Evolutionary conservation across 2,113 vertebrate genomes (phyloP), one percentile per base, ranked within the genome.

Genomic region (Centropus unirufus): DNA sequence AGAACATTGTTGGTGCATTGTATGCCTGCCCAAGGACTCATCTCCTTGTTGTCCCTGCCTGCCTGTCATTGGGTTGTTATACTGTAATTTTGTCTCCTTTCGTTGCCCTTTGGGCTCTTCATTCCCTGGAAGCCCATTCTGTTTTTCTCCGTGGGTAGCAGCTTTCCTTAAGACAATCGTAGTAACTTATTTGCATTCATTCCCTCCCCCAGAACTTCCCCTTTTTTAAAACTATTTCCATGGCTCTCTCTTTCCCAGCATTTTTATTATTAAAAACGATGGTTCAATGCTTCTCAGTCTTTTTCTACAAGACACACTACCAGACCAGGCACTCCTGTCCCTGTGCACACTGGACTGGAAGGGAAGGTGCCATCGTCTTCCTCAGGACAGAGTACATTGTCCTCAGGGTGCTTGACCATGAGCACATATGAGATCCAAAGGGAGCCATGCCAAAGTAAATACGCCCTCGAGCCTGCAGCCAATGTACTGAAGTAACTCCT

Each of bases 381-480:
- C 30, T 57, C 44, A 47, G 82, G 84, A 46, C 83, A 95, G 74
- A 91, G 87, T 87, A 76, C 93, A 72, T 11, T 6, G 69, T 79
- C 51, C 26, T 80, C 0, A 0, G 79, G 63, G 82, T 90, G 66
- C 47, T 85, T 91, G 90, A 93, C 88, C 67, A 18, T 4, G 14
- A 73, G 75, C 4, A 4, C 40, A 16, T 39, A 64, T 0, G 0
- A 92, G 49, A 76, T 76, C 58, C 40, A 73, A 83, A 80, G 44
- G 32, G n/a, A 95, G 44, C 27, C 14, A 5, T 57, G 83, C 93
- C 93, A 93, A 93, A 55, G 32, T 40, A 88, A 94, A 93, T 76
- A 88, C 19, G 30, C 62, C 21, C 19, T 57, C 3, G 0, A 57
- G 80, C 44, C 34, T 47, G n/a, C 63, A 64, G 68, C n/a, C 87